Percentiles rank a stretch among this genome's conserved stretches.
phyloP scores from a whole-genome alignment of 2,797 vertebrate species.

The Parambassis ranga region DNA sequence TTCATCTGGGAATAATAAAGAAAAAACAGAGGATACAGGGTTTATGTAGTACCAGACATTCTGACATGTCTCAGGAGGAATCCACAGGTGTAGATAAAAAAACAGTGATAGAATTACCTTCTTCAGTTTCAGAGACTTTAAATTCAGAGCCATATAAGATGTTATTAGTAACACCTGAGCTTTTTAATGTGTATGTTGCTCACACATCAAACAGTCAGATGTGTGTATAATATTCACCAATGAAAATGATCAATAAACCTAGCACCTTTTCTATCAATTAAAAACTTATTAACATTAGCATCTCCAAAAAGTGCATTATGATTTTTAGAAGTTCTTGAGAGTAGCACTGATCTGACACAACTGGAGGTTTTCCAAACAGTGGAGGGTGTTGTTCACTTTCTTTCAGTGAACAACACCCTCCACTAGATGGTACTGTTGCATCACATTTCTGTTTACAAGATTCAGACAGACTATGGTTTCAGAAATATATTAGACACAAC shows the following conservation, averaged over 20 bases:
- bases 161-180: not conserved
- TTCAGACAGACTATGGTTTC: not conserved
- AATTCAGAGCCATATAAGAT: not conserved
- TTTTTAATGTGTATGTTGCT: not conserved
- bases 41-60: not conserved
- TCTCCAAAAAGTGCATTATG: not conserved
- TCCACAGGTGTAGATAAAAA: not conserved
- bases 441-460: not conserved
- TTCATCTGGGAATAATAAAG: not conserved
- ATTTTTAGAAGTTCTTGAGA: too few species aligned
- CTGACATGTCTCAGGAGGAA: not conserved
- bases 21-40: not conserved
- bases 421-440: slow-evolving; percentile 25
- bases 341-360: not conserved
- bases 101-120: not conserved
- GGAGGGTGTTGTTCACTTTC: too few species aligned
- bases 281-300: not conserved
- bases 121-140: not conserved
- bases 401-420: not conserved
- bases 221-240: not conserved
- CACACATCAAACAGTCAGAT: not conserved
- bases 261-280: accelerated
- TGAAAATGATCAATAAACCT: not conserved
- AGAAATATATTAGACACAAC: not conserved
- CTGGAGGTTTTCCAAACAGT: too few species aligned